A percentile compares a stretch with the other conserved stretches of the same genome.
Evolutionary conservation across 2,888 invertebrate species (phyloP).

Genomic region (Dryadula phaetusa): DNA sequence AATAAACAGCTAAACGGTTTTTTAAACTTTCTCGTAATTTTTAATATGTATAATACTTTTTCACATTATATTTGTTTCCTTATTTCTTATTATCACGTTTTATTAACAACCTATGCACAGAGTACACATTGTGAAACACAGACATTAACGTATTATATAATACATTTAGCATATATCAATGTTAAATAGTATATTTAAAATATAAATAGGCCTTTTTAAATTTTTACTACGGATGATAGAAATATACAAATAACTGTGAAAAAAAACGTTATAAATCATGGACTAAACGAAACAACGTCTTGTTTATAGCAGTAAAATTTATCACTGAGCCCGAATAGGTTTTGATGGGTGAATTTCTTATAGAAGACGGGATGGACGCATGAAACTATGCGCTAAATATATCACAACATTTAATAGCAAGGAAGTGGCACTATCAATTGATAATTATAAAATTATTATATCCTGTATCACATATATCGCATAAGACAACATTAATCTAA

Average conservation of each 20-base stretch:
- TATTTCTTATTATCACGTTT: constrained; percentile 13
- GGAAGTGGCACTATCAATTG: background rate
- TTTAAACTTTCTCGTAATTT: constrained; percentile 13
- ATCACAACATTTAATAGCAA: constrained; percentile 39
- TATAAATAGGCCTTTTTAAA: background rate
- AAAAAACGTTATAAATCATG: constrained; percentile 22
- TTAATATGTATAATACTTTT: background rate
- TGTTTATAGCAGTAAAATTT: constrained; percentile 43
- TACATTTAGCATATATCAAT: background rate
- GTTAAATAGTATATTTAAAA: background rate
- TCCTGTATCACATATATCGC: too few relatives aligned
- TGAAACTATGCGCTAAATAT: constrained; percentile 45
- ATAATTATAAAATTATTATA: background rate
- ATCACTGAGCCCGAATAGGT: constrained; percentile 42
- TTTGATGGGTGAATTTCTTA: constrained; percentile 42
- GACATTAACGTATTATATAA: background rate
- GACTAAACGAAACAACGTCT: constrained; percentile 36
- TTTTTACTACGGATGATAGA: background rate
- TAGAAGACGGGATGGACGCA: constrained; percentile 44
- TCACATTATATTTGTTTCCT: constrained; percentile 11
- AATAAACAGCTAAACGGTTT: background rate
- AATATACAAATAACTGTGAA: background rate
- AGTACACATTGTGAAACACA: background rate
- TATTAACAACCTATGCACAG: background rate
- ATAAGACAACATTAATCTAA: too few relatives aligned